Evolutionary conservation across 1,140 invertebrate genomes (phyloP), one percentile per base, ranked within the genome.

Genomic region (Papilio glaucus): DNA sequence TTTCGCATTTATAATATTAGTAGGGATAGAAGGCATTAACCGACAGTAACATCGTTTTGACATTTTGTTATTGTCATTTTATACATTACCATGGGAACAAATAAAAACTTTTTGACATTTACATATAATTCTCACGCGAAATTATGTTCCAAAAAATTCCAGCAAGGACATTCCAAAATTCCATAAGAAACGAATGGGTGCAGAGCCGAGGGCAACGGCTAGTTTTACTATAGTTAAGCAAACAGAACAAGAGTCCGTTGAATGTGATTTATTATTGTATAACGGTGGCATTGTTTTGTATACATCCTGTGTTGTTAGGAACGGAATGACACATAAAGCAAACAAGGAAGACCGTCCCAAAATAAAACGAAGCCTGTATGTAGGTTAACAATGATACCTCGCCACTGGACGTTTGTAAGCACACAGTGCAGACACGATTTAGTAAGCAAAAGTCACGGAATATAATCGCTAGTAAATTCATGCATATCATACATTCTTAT

Each of bases 341-440:
- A 89, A 90, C 86, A 87, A 85, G 82, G 81, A 85, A 85, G 79
- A 71, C 61, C 49, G 60, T 78, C 72, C 70, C 77, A 85, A 86
- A 89, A 90, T 90, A 88, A 77, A 75, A 84, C 73, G 70, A 78
- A 78, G 73, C n/a, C 69, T 70, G 49, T 73, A 75, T 84, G 76
- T 83, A 75, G 76, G 76, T 82, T 83, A 74, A 82, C 77, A 77
- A 79, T 79, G 72, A 73, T 77, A 71, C 63, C 73, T 53, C 76
- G 75, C 53, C 33, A 77, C 45, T 75, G 73, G n/a, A 74, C 26
- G 29, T 69, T 53, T 69, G 45, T 53, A 69, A 69, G 67, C 67
- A 69, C 39, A 42, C 42, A 49, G 4, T 33, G 45, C 26, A 29
- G 21, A 68, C 15, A 38, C 41, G 41, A 9, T 57, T 57, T 68